Evolutionary conservation across 2,797 vertebrate species (phyloP).

Genomic region (Chaunax sp.): DNA sequence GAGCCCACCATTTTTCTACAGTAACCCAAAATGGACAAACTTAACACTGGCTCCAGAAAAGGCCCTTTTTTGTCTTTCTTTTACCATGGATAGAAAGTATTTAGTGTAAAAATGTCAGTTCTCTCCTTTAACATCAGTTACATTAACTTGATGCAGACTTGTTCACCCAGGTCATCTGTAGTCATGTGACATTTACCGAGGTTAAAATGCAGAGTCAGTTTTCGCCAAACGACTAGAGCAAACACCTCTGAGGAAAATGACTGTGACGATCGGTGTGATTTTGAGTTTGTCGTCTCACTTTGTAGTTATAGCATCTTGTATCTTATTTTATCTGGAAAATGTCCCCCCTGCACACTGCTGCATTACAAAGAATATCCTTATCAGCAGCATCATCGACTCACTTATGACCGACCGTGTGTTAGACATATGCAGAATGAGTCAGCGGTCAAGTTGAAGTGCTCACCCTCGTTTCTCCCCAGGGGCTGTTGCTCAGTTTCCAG

Average conservation of each 20-base stretch:
- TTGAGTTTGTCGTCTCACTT: constrained; percentile 3
- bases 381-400: constrained; percentile 36
- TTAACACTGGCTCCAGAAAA: too few species aligned
- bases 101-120: not conserved
- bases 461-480: too few species aligned
- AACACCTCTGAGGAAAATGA: constrained; percentile 15
- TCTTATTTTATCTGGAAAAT: not conserved
- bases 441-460: too few species aligned
- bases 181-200: constrained; percentile 25
- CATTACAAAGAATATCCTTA: constrained; percentile 20
- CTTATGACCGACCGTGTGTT: constrained; percentile 20
- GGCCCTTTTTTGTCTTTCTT: too few species aligned
- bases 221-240: not conserved
- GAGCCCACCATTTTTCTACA: too few species aligned
- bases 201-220: constrained; percentile 24
- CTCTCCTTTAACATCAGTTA: constrained; percentile 6
- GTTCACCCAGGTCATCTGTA: not conserved
- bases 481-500: constrained; percentile 43
- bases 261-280: constrained; percentile 7
- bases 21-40: too few species aligned
- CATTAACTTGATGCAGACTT: not conserved
- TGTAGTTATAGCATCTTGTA: not conserved
- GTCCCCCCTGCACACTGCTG: not conserved
- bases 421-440: constrained; percentile 56
- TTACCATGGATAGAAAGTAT: too few species aligned